Base-by-base conservation (phyloP, 2,113 vertebrate species). In the Sisor rabdophorus region DNA sequence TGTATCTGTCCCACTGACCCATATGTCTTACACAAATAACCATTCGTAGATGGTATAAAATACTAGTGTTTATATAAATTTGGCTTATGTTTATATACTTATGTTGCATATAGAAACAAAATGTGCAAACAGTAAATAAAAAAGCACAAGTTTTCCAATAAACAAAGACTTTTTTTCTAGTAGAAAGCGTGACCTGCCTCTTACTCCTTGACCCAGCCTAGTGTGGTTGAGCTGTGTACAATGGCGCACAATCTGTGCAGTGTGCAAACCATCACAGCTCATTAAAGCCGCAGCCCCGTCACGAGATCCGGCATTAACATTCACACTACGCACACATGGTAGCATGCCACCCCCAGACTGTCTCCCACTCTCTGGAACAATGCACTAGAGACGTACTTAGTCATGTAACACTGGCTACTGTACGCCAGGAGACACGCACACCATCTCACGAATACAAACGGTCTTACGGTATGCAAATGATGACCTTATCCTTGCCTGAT, bases 231-330 rank as follows among this genome's bases (percentile, higher is more conserved):
- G 19, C 59, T 67, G 24, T 22, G 20, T 74, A 67, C 63, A 77
- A 80, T 80, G 67, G 70, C 70, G 48, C 75, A 56, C 55, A 61
- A 56, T 61, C 71, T 74, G 70, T 53, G 63, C 54, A 58, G 22
- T 64, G 60, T 70, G n/a, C 79, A 77, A 65, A 52, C 24, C 47
- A 61, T 76, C 68, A 77, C 72, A 80, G 71, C 22, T 64, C 73
- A 68, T 71, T 78, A 76, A 75, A 77, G 76, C 15, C 61, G 28
- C 63, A 71, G 77, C 69, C 17, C 54, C 59, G 81, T 86, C 88
- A 89, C 75, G 48, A 85, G 86, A 87, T 84, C 72, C 52, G 70
- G 80, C 91, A 91, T 92, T 91, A 90, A 85, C 79, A 55, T 80
- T 83, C 76, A 75, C 67, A 71, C 79, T 76, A 77, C 87, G 87